Conservation (phyloP, 2,888 invertebrate species). For the Cataglyphis cursor region DNA sequence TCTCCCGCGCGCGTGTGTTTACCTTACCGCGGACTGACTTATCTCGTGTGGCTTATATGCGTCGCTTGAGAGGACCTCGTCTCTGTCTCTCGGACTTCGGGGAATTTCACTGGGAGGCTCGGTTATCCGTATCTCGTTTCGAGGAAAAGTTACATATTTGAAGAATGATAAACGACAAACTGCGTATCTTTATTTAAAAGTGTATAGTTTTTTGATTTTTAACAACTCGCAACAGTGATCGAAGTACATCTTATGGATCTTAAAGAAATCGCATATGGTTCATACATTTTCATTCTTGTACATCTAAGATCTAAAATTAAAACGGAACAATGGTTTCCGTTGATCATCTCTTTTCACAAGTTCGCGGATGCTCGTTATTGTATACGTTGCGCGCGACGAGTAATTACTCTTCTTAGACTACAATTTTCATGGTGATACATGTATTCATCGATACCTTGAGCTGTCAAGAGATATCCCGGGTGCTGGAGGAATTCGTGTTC, state of each 20-base stretch:
- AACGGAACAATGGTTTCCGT: constrained; percentile 12
- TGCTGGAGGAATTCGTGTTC: constrained; percentile 49
- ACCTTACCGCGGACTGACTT: constrained; percentile 20
- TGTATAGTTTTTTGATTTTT: background rate
- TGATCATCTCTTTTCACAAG: constrained; percentile 28
- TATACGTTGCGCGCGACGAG: constrained; percentile 15
- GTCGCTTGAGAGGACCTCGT: constrained; percentile 19
- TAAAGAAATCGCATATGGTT: constrained; percentile 43
- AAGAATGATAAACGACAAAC: background rate
- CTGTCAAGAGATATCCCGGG: constrained; percentile 41
- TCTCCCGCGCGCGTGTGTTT: constrained; percentile 15
- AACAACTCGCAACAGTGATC: background rate
- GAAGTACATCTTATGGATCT: background rate
- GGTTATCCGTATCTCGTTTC: constrained; percentile 2
- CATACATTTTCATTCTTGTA: background rate
- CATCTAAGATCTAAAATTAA: constrained; percentile 34
- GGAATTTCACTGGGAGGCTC: constrained; percentile 15
- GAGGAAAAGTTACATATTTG: background rate
- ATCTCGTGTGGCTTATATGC: constrained; percentile 21
- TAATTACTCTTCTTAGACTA: constrained; percentile 32
- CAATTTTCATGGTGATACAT: constrained; percentile 36
- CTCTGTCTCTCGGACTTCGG: constrained; percentile 8
- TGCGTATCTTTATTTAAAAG: background rate
- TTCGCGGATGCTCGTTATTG: constrained; percentile 33
- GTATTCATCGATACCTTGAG: constrained; percentile 49